Percentiles rank a stretch among this genome's conserved stretches.
Conservation (phyloP, 2,888 invertebrate species). For the Phymatocera aterrima region DNA sequence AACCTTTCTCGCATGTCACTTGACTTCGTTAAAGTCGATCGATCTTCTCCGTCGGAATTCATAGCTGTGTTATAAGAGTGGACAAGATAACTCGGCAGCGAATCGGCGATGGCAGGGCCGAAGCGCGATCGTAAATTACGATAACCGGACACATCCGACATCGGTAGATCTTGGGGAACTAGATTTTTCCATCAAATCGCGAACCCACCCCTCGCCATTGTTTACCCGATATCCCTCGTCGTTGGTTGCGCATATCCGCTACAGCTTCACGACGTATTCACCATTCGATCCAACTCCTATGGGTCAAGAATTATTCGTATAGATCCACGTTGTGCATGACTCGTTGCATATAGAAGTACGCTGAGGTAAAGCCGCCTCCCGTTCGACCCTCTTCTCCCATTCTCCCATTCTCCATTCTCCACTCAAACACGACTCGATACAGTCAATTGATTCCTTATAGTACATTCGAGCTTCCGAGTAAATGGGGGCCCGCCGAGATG, state of each 20-base stretch:
- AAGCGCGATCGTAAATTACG: not conserved
- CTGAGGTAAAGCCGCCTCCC: not conserved
- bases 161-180: not conserved
- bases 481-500: slow-evolving; percentile 6
- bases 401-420: not conserved
- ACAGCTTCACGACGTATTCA: not conserved
- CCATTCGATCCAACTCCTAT: not conserved
- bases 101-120: too few species aligned
- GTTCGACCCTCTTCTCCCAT: too few species aligned
- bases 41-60: not conserved
- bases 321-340: not conserved
- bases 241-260: not conserved
- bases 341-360: not conserved
- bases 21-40: not conserved
- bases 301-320: not conserved
- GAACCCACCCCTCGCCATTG: not conserved
- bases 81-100: too few species aligned
- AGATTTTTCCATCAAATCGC: slow-evolving; percentile 16
- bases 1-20: not conserved
- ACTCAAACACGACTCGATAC: not conserved
- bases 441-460: slow-evolving; percentile 37
- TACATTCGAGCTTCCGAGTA: not conserved
- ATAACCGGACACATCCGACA: not conserved
- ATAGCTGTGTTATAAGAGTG: too few species aligned
- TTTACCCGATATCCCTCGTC: slow-evolving; percentile 4